These are phyloP conservation scores for Callipepla squamata DNA, from an alignment of 2,113 vertebrate species.

Conservation along the genomic window DNA sequence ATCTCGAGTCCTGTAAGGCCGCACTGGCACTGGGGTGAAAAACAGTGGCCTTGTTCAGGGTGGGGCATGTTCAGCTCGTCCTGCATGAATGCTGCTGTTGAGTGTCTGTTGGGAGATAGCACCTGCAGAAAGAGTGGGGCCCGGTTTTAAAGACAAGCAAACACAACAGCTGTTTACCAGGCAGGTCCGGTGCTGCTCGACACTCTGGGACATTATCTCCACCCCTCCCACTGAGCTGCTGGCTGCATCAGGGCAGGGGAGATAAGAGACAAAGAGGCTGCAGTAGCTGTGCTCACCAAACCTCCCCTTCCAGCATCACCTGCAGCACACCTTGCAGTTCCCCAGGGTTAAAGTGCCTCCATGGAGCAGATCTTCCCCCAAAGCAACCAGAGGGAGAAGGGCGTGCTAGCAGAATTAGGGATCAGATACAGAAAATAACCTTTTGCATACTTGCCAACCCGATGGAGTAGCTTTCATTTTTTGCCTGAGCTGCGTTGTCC, in stretches of 20 bases:
- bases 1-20: fast-evolving
- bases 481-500: background rate
- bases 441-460: fast-evolving
- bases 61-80: background rate
- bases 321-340: background rate
- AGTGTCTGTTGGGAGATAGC: background rate
- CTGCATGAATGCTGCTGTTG: background rate
- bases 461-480: background rate
- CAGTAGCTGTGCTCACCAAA: fast-evolving
- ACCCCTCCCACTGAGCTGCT: background rate
- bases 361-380: background rate
- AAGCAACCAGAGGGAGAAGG: too few species aligned
- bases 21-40: background rate
- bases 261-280: background rate
- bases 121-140: background rate
- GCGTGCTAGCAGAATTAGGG: background rate
- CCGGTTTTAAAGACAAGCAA: background rate
- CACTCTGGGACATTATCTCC: background rate
- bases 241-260: background rate
- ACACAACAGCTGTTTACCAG: fast-evolving
- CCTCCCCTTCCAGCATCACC: background rate
- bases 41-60: background rate
- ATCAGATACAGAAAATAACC: background rate
- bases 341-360: background rate
- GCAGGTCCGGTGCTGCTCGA: background rate